Evolutionary conservation across 2,888 invertebrate species (phyloP).

Genomic region (Noctua janthina): DNA sequence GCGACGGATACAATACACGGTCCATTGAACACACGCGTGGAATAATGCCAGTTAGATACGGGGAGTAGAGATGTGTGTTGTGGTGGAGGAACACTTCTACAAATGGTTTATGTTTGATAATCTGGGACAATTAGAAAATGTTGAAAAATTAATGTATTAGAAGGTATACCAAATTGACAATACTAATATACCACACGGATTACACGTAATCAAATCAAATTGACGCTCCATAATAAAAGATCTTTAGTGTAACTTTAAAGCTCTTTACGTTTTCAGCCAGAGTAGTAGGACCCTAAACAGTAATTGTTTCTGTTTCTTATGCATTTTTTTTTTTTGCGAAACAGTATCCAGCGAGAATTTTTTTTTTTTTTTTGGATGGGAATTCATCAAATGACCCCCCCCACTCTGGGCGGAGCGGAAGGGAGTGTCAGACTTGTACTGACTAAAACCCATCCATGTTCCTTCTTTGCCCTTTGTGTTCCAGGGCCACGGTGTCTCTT

Average conservation of each 20-base stretch:
- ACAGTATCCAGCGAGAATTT: not conserved
- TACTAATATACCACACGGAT: too few species aligned
- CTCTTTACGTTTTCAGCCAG: not conserved
- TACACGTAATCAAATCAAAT: not conserved
- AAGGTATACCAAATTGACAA: not conserved
- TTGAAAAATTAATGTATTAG: not conserved
- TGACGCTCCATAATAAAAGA: not conserved
- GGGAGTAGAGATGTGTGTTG: slow-evolving; percentile 37
- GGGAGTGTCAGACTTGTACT: too few species aligned
- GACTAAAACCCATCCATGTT: too few species aligned
- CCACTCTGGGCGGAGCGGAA: too few species aligned
- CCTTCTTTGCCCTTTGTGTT: too few species aligned
- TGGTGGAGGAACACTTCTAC: slow-evolving; percentile 18
- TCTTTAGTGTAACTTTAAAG: not conserved
- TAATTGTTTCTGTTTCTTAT: not conserved
- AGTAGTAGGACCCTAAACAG: not conserved
- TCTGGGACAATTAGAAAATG: not conserved
- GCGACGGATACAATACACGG: slow-evolving; percentile 59
- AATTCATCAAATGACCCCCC: too few species aligned
- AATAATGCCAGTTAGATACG: slow-evolving; percentile 64
- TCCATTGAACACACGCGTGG: slow-evolving; percentile 68
- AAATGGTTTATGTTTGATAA: slow-evolving; percentile 19
- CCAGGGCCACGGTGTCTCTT: too few species aligned
- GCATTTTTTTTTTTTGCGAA: not conserved
- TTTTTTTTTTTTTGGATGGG: too few species aligned